These are phyloP conservation scores for Trichopria drosophilae DNA, from an alignment of 2,888 invertebrate species.

Conservation along the genomic window DNA sequence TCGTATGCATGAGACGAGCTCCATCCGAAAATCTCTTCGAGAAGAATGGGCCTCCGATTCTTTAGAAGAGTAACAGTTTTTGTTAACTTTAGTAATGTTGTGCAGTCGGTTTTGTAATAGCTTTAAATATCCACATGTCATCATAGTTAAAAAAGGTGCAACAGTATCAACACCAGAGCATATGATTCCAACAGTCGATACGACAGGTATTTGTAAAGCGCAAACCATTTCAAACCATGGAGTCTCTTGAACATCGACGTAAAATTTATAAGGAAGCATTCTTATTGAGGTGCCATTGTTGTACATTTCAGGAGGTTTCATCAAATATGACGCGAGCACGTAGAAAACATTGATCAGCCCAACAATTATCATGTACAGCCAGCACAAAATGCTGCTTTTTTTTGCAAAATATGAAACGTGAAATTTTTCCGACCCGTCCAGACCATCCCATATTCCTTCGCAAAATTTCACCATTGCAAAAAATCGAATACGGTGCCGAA, in stretches of 20 bases:
- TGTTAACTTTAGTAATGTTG: background rate
- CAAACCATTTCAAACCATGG: constrained; percentile 39
- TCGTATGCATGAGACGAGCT: background rate
- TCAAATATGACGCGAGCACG: too few relatives aligned
- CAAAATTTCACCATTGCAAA: too few relatives aligned
- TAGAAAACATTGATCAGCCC: too few relatives aligned
- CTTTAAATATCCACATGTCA: constrained; percentile 38
- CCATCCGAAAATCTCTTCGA: background rate
- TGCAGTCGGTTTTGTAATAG: constrained; percentile 7
- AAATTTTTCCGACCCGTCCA: too few relatives aligned
- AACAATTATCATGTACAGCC: too few relatives aligned
- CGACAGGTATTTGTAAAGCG: constrained; percentile 27
- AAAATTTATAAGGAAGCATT: constrained; percentile 39
- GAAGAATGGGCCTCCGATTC: background rate
- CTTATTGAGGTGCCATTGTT: too few relatives aligned
- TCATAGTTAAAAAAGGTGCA: constrained; percentile 35
- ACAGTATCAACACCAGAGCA: constrained; percentile 35
- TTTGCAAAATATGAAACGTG: too few relatives aligned
- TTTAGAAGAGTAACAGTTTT: too few relatives aligned
- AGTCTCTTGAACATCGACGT: constrained; percentile 27
- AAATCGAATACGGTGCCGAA: too few relatives aligned
- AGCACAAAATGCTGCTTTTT: too few relatives aligned
- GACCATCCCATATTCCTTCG: too few relatives aligned
- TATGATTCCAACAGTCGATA: constrained; percentile 31
- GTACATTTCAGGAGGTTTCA: too few relatives aligned